Evolutionary conservation across 2,113 vertebrate genomes (phyloP).

Genomic region (Cyprinodon variegatus): DNA sequence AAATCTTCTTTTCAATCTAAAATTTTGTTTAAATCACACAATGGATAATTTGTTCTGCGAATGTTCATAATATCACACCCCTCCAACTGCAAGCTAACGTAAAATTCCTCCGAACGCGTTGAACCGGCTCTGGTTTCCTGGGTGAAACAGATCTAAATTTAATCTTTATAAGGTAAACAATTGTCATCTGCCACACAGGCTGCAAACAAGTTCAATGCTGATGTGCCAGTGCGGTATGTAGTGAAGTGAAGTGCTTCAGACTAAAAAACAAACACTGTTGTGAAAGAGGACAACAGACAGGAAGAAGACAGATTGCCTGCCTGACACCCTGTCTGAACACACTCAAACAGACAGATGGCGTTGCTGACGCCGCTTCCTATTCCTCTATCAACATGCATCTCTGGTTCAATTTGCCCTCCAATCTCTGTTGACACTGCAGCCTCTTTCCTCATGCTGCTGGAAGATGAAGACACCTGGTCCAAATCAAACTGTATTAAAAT

Average conservation of each 20-base stretch:
- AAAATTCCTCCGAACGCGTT: not conserved
- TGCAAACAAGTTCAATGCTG: slow-evolving; percentile 1
- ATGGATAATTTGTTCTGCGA: not conserved
- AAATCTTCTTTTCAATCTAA: not conserved
- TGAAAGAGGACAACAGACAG: slow-evolving; percentile 16
- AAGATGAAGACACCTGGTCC: slow-evolving; percentile 44
- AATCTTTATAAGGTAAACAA: slow-evolving; percentile 23
- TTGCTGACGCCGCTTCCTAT: slow-evolving; percentile 21
- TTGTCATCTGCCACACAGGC: slow-evolving; percentile 3
- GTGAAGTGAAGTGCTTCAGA: not conserved
- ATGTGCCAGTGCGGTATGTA: not conserved
- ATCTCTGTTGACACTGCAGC: not conserved
- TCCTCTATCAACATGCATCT: slow-evolving; percentile 15
- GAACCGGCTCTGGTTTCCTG: slow-evolving; percentile 4
- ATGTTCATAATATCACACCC: not conserved
- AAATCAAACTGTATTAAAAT: slow-evolving; percentile 40
- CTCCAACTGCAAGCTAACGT: not conserved
- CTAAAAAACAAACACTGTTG: slow-evolving; percentile 11
- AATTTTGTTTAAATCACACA: not conserved
- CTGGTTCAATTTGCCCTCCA: slow-evolving; percentile 11
- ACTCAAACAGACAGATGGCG: slow-evolving; percentile 22
- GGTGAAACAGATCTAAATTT: slow-evolving; percentile 5
- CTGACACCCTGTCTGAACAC: slow-evolving; percentile 20
- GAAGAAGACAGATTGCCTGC: slow-evolving; percentile 25
- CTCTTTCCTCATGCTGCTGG: not conserved